Evolutionary conservation across 2,797 vertebrate genomes (phyloP).

Genomic region (Perodicticus potto): DNA sequence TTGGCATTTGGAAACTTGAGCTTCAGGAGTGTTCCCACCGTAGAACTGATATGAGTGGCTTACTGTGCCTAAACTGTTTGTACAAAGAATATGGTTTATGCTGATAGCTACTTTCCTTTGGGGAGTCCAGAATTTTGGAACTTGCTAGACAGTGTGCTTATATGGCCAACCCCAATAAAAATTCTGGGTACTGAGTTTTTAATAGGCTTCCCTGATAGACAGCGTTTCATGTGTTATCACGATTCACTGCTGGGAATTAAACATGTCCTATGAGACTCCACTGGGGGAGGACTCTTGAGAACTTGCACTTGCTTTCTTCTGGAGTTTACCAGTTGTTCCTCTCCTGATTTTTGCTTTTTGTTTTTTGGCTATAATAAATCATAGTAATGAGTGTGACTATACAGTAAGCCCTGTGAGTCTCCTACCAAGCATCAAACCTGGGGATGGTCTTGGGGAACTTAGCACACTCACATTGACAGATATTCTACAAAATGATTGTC

Average conservation of each 20-base stretch:
- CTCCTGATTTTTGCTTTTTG: constrained; percentile 8
- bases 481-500: not conserved
- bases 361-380: not conserved
- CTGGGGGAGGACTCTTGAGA: not conserved
- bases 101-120: not conserved
- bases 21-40: not conserved
- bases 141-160: not conserved
- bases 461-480: not conserved
- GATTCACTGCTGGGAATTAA: not conserved
- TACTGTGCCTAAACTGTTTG: not conserved
- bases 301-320: not conserved
- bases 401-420: not conserved
- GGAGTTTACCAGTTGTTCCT: not conserved
- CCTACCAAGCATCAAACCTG: not conserved
- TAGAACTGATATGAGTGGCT: not conserved
- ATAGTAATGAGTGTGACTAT: not conserved
- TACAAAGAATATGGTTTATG: not conserved
- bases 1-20: not conserved
- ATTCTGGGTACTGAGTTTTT: not conserved
- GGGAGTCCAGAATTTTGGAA: not conserved
- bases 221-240: not conserved
- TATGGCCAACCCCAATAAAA: not conserved
- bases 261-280: not conserved
- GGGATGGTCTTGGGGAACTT: not conserved
- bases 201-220: not conserved